A percentile compares a stretch with the other conserved stretches of the same genome.
These are phyloP conservation scores for Scelioninae gen. 1 DNA, from an alignment of 2,888 invertebrate species.

Conservation along the genomic window DNA sequence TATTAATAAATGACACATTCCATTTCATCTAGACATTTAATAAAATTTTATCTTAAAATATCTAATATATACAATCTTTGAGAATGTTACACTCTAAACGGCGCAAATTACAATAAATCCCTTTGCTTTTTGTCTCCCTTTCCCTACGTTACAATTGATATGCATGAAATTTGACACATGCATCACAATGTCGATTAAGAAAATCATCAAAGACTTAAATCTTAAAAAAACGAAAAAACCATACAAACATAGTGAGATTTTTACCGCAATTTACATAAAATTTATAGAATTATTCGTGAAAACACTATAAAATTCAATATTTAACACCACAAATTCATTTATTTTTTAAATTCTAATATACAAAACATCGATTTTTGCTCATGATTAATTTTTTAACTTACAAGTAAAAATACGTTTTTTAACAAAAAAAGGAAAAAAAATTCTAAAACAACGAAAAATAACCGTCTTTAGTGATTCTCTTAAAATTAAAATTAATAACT, in stretches of 20 bases:
- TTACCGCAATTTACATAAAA: slow-evolving; percentile 15
- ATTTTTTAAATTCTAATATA: slow-evolving; percentile 19
- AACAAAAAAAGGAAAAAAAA: not conserved
- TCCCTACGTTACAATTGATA: slow-evolving; percentile 61
- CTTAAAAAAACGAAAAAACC: slow-evolving; percentile 33
- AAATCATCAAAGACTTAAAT: slow-evolving; percentile 67
- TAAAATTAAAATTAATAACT: slow-evolving; percentile 55
- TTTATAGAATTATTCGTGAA: slow-evolving; percentile 25
- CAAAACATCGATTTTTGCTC: slow-evolving; percentile 46
- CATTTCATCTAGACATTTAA: slow-evolving; percentile 65
- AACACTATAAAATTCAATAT: slow-evolving; percentile 41
- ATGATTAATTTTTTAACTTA: slow-evolving; percentile 22
- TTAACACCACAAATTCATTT: slow-evolving; percentile 2
- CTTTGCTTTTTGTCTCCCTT: slow-evolving; percentile 55
- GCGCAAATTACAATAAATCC: slow-evolving; percentile 67
- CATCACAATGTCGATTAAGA: slow-evolving; percentile 64
- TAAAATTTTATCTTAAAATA: slow-evolving; percentile 69
- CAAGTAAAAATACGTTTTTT: slow-evolving; percentile 33
- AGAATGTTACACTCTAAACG: slow-evolving; percentile 63
- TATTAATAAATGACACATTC: slow-evolving; percentile 53
- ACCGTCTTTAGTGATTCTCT: slow-evolving; percentile 67
- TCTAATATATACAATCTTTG: slow-evolving; percentile 67
- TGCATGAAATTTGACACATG: slow-evolving; percentile 60
- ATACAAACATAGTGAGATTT: slow-evolving; percentile 18
- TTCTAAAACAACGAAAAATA: slow-evolving; percentile 30